Evolutionary conservation across 2,888 invertebrate species (phyloP).

Genomic region (Phania funesta): DNA sequence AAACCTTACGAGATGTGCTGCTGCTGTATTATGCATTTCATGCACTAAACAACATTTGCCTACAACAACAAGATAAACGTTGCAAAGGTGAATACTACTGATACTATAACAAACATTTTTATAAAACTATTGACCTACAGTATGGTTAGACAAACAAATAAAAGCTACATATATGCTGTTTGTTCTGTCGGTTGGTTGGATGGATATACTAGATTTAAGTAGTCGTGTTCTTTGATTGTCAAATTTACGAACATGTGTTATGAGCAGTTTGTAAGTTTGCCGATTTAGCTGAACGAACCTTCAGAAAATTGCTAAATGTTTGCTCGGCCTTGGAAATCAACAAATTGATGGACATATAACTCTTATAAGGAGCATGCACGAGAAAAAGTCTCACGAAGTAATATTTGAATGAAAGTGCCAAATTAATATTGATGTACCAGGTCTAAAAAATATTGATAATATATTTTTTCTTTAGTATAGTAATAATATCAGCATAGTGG

Average conservation of each 20-base stretch:
- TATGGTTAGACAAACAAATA: not conserved
- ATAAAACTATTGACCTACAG: not conserved
- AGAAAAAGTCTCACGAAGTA: no score
- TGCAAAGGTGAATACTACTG: conserved; percentile 48
- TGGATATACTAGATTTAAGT: no score
- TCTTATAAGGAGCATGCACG: no score
- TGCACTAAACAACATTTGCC: conserved; percentile 9
- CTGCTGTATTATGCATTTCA: not conserved
- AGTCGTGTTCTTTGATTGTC: no score
- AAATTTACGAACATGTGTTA: not conserved
- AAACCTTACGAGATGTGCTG: not conserved
- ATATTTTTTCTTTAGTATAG: no score
- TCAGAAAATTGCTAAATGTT: not conserved
- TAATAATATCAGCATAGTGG: no score
- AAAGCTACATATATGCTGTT: not conserved
- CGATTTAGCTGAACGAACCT: not conserved
- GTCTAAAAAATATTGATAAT: no score
- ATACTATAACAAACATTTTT: not conserved
- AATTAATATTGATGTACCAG: no score
- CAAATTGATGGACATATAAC: no score
- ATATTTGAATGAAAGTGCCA: no score
- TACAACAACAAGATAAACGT: conserved; percentile 11
- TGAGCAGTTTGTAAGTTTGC: not conserved
- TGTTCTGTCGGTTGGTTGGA: not conserved
- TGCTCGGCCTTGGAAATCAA: not conserved